Evolutionary conservation across 2,888 invertebrate species (phyloP), one percentile per base, ranked within the genome.

Genomic region (Watsonalla cultraria): DNA sequence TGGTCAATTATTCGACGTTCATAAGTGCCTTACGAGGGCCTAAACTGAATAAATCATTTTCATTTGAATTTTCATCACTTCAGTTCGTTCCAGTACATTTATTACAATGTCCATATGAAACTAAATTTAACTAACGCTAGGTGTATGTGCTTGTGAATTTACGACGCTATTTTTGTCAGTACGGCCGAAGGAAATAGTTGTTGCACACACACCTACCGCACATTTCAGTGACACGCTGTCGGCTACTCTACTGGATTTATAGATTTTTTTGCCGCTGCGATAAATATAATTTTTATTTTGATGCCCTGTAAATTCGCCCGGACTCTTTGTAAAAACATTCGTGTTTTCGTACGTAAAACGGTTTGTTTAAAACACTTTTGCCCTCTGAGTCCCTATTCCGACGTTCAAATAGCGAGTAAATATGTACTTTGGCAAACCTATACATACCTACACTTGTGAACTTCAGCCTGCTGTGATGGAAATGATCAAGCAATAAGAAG

Each of bases 161-260:
- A 62, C 50, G 53, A 46, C 49, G 58, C 70, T 77, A 76, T 76
- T 77, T 75, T 70, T 66, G 69, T 64, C 57, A 58, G 61, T 65
- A 68, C 66, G 56, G 59, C 54, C 56, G 61, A 60, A 34, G 61
- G 53, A 61, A 57, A 71, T 58, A 68, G 56, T 64, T 60, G n/a
- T 51, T 45, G 15, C 45, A 53, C 47, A 62, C 59, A 65, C 63
- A 62, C 56, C 58, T 58, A 60, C 53, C 56, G 55, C 56, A 54
- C 62, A 55, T 46, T 45, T 58, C 24, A 60, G 51, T 64, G 64
- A 76, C 77, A 76, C 54, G 54, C 54, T 66, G 51, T 76, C 76
- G 76, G 77, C 74, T 70, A 65, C 57, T 56, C 62, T 66, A 66
- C 64, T 57, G 57, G 68, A 68, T 66, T 62, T 62, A 71, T 63